Evolutionary conservation across 2,113 vertebrate species (phyloP), one percentile per base, ranked within the genome.

Genomic region (Lamprotornis superbus): DNA sequence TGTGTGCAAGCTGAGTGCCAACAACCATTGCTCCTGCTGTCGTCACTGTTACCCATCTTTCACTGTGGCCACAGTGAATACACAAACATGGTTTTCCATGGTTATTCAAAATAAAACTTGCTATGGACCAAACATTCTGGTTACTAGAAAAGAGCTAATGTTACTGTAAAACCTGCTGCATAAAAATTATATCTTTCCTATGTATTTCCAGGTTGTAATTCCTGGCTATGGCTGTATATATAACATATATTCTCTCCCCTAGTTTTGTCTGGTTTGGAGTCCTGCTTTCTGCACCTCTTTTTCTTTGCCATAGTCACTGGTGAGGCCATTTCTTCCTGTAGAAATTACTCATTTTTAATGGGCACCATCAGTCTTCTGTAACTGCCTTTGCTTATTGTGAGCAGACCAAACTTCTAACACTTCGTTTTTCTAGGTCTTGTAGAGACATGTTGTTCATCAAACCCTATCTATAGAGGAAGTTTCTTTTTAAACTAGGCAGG

Each of bases 341-440:
- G 74, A 91, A 89, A 91, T 89, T 47, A 50, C 25, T 89, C 63
- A 47, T 67, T 86, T 93, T 90, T 61, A 94, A 89, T 67, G n/a
- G 42, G 39, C 71, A 93, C 17, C 59, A n/a, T 40, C 49, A 85
- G 31, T 50, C 44, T 85, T 61, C 57, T 35, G 16, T 55, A 56
- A 64, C 9, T 44, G 83, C n/a, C 40, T 74, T 82, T n/a, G 20
- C 49, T 63, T 57, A 49, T 2, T 65, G 44, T 17, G 42, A 33
- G 15, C 5, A 84, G 47, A 83, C 52, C 50, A 64, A 84, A 68
- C 47, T 86, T 83, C 27, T 40, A 89, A 80, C 1, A 3, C 28
- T 59, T 56, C 21, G 73, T 64, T 85, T 64, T 83, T 15, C 53
- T n/a, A 49, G 35, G 53, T 44, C 71, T 5, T 59, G 55, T 73